Percentiles rank a stretch among this genome's conserved stretches.
Evolutionary conservation across 2,888 invertebrate species (phyloP).

Genomic region (Uropetala carovei): DNA sequence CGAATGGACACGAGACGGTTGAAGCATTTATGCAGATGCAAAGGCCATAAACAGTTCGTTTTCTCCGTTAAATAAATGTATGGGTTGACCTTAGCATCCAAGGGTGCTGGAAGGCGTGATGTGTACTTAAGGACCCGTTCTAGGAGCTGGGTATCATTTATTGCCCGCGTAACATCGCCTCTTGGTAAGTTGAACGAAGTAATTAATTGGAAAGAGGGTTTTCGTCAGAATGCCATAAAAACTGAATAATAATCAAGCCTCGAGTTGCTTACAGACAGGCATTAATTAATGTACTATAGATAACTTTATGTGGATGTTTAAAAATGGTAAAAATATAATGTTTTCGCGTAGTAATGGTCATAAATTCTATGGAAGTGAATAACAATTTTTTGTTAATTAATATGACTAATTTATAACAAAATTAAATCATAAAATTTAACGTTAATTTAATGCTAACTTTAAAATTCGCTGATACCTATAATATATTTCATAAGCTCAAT

Average conservation of each 20-base stretch:
- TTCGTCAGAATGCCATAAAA: conserved; percentile 6
- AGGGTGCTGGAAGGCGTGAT: conserved; percentile 28
- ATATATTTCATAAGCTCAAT: too few relatives aligned
- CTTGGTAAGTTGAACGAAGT: conserved; percentile 1
- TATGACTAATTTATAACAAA: too few relatives aligned
- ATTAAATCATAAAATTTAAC: too few relatives aligned
- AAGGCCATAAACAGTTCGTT: neutral
- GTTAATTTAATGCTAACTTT: too few relatives aligned
- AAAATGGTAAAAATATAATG: too few relatives aligned
- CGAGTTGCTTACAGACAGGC: neutral
- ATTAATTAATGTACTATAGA: neutral
- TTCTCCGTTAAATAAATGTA: neutral
- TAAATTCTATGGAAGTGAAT: too few relatives aligned
- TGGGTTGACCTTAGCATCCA: neutral
- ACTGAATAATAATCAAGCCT: neutral
- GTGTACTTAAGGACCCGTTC: neutral
- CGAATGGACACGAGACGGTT: too few relatives aligned
- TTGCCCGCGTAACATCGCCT: conserved; percentile 7
- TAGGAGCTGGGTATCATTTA: neutral
- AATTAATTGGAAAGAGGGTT: conserved; percentile 11
- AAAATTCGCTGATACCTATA: too few relatives aligned
- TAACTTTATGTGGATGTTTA: neutral
- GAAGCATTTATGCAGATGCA: too few relatives aligned
- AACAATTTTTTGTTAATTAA: too few relatives aligned
- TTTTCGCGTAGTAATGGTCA: too few relatives aligned